Evolutionary conservation across 2,888 invertebrate species (phyloP).

Genomic region (Iphiclides podalirius): DNA sequence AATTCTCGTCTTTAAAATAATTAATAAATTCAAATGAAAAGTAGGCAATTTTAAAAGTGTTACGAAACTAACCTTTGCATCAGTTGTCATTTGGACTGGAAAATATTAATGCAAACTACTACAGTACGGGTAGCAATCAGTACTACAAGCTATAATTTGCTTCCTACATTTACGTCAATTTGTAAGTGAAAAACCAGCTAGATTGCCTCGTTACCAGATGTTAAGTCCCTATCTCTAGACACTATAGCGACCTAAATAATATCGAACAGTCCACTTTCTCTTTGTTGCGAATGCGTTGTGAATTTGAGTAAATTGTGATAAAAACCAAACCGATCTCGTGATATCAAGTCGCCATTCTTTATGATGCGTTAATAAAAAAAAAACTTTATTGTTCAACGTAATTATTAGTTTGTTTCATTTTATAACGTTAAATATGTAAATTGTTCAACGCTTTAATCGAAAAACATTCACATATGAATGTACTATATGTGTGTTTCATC

Average conservation of each 20-base stretch:
- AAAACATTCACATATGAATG: no score
- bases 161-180: conserved; percentile 23
- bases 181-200: conserved; percentile 17
- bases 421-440: no score
- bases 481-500: no score
- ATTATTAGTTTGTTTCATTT: no score
- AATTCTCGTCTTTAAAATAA: no score
- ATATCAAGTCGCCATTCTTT: no score
- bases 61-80: conserved; percentile 3
- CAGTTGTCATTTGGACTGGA: conserved; percentile 5
- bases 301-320: conserved; percentile 1
- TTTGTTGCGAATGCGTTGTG: conserved; percentile 10
- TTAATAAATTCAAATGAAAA: no score
- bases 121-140: conserved; percentile 12
- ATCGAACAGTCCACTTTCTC: conserved; percentile 18
- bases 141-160: conserved; percentile 18
- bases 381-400: no score
- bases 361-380: no score
- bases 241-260: conserved; percentile 22
- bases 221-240: conserved; percentile 13
- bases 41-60: no score
- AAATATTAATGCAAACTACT: conserved; percentile 9
- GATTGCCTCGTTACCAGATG: conserved; percentile 13
- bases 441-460: no score
- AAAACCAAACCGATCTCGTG: neutral